Percentiles rank a stretch among this genome's conserved stretches.
Evolutionary conservation across 2,797 vertebrate genomes (phyloP).

Genomic region (Carduelis carduelis): DNA sequence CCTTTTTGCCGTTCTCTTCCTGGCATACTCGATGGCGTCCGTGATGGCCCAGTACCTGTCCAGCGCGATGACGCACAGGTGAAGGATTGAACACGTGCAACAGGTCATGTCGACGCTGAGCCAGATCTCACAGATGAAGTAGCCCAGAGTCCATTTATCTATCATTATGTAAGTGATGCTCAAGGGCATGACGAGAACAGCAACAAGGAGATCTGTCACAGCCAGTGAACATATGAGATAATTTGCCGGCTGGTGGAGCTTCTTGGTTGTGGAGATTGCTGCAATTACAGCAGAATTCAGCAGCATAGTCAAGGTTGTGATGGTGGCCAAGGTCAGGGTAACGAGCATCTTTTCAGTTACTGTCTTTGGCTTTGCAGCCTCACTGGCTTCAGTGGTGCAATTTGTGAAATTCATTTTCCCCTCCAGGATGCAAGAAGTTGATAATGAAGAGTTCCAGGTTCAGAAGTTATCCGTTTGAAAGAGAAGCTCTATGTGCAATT

Average conservation of each 20-base stretch:
- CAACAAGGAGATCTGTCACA: constrained; percentile 88
- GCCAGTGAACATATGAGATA: constrained; percentile 92
- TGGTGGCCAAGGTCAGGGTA: constrained; percentile 77
- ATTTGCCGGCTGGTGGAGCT: constrained; percentile 89
- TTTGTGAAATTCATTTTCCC: constrained; percentile 82
- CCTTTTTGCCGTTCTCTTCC: constrained; percentile 82
- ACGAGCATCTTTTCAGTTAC: constrained; percentile 79
- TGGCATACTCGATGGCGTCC: constrained; percentile 84
- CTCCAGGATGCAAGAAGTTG: neutral
- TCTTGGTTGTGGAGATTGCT: constrained; percentile 86
- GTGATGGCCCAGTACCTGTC: constrained; percentile 94
- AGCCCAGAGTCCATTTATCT: constrained; percentile 84
- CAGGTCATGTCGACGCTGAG: constrained; percentile 90
- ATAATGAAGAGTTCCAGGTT: neutral
- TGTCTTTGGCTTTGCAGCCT: constrained; percentile 60
- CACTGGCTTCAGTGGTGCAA: constrained; percentile 71
- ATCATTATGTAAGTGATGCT: constrained; percentile 87
- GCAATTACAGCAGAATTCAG: constrained; percentile 84
- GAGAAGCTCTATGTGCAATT: neutral
- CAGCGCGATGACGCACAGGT: constrained; percentile 88
- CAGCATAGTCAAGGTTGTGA: constrained; percentile 81
- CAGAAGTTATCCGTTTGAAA: constrained; percentile 18
- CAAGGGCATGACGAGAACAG: constrained; percentile 88
- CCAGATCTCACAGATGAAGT: constrained; percentile 87
- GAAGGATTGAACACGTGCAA: constrained; percentile 91